Conservation (phyloP, 1,140 invertebrate species). For the Drosophila busckii region DNA sequence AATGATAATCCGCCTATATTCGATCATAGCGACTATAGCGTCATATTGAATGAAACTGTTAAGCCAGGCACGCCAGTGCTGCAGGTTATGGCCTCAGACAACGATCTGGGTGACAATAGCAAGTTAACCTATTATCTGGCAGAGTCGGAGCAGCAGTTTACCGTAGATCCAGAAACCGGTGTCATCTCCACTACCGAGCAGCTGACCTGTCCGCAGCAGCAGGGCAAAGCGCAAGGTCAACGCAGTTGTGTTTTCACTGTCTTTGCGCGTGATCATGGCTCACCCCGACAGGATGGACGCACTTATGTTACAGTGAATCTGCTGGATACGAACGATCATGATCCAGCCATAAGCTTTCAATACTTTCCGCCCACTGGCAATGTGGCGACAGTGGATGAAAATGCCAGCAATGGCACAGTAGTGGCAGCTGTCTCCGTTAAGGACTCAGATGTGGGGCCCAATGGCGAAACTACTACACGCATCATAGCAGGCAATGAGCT, state of each 20-base stretch:
- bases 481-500: constrained; percentile 94
- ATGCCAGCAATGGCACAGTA: constrained; percentile 91
- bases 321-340: constrained; percentile 96
- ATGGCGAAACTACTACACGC: constrained; percentile 91
- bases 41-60: constrained; percentile 94
- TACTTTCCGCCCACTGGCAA: constrained; percentile 91
- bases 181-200: constrained; percentile 89
- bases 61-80: constrained; percentile 91
- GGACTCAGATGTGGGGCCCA: constrained; percentile 93
- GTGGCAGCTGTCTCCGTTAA: constrained; percentile 96
- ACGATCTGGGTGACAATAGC: constrained; percentile 94
- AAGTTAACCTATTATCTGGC: constrained; percentile 93
- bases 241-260: constrained; percentile 96
- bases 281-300: constrained; percentile 92
- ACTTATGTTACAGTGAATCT: constrained; percentile 97
- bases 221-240: constrained; percentile 80
- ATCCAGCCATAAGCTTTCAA: constrained; percentile 93
- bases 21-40: constrained; percentile 94
- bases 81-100: constrained; percentile 94
- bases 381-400: constrained; percentile 95
- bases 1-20: constrained; percentile 98
- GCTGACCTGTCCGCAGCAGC: constrained; percentile 84
- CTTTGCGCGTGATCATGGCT: constrained; percentile 94
- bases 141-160: constrained; percentile 91
- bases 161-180: constrained; percentile 92